Conservation (phyloP, 2,113 vertebrate species). For the Tetraodon nigroviridis region DNA sequence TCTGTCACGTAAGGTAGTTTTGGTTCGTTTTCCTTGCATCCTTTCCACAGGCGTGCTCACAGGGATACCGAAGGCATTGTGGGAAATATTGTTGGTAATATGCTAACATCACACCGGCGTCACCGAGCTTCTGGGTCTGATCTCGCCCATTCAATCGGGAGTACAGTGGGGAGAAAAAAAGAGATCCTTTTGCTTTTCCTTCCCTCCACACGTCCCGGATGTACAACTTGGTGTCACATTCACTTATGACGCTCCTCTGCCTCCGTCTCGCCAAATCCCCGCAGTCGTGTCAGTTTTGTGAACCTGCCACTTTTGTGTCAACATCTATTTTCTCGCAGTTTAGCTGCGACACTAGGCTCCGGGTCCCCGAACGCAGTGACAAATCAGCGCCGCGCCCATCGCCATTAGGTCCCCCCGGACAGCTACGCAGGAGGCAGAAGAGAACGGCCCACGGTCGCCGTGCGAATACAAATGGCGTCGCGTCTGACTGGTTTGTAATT, state of each 20-base stretch:
- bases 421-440: background rate
- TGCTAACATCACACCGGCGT: too few species aligned
- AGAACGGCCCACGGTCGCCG: background rate
- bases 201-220: slow-evolving; percentile 22
- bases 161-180: too few species aligned
- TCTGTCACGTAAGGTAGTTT: too few species aligned
- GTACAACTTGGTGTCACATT: slow-evolving; percentile 30
- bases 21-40: too few species aligned
- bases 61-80: too few species aligned
- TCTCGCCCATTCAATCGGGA: too few species aligned
- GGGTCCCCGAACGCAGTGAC: slow-evolving; percentile 25
- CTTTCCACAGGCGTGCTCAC: too few species aligned
- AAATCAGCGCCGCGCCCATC: slow-evolving; percentile 24
- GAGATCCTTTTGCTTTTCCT: background rate
- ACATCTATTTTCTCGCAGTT: slow-evolving; percentile 49
- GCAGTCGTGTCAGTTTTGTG: slow-evolving; percentile 34
- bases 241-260: slow-evolving; percentile 22
- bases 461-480: slow-evolving; percentile 42
- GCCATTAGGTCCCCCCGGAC: background rate
- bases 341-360: slow-evolving; percentile 43
- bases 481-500: slow-evolving; percentile 30
- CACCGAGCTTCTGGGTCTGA: background rate
- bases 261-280: slow-evolving; percentile 29
- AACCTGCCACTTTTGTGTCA: slow-evolving; percentile 52
- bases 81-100: too few species aligned